Evolutionary conservation across 2,797 vertebrate genomes (phyloP).

Genomic region (Acanthurus lineatus): DNA sequence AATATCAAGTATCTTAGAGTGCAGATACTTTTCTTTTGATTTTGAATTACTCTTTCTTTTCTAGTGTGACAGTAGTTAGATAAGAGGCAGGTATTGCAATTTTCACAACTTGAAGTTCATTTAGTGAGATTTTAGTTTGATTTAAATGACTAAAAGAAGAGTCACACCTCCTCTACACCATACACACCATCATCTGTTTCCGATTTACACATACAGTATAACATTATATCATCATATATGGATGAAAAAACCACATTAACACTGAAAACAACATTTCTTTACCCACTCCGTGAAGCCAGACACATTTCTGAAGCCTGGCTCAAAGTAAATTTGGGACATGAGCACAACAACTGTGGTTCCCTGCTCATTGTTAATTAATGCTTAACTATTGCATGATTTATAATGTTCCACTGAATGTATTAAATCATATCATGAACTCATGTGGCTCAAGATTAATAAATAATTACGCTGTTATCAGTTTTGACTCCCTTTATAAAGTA

Average conservation of each 20-base stretch:
- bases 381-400: conserved; percentile 40
- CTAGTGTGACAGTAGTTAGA: not conserved
- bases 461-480: conserved; percentile 12
- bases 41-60: not conserved
- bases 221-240: too few species aligned
- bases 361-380: conserved; percentile 29
- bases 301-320: not conserved
- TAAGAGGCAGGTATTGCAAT: not conserved
- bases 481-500: not conserved
- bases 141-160: too few species aligned
- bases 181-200: too few species aligned
- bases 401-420: conserved; percentile 15
- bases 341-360: not conserved
- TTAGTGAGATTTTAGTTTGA: not conserved
- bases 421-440: conserved; percentile 10
- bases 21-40: not conserved
- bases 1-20: not conserved
- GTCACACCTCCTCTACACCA: too few species aligned
- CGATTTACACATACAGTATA: too few species aligned
- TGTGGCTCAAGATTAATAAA: conserved; percentile 37
- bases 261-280: not conserved
- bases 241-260: too few species aligned
- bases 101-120: not conserved
- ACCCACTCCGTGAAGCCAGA: not conserved
- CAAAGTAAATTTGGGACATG: not conserved